Conservation (phyloP, 2,888 invertebrate species). For the Tipula confusa region DNA sequence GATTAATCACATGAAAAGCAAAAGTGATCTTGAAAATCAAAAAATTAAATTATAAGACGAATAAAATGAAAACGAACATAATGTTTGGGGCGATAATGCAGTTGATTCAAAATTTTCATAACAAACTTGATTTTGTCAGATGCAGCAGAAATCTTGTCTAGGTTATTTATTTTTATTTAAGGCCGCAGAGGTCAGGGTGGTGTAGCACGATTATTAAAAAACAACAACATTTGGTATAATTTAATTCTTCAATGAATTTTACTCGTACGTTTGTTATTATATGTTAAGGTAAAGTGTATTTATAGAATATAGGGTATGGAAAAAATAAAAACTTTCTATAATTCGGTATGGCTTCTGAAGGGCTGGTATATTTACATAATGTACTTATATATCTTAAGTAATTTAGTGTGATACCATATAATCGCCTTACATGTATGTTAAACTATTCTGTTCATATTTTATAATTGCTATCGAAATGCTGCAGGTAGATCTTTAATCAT, state of each 20-base stretch:
- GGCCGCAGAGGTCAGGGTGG: not conserved
- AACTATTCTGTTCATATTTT: too few relatives aligned
- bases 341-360: not conserved
- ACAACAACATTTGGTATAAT: not conserved
- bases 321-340: not conserved
- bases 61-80: not conserved
- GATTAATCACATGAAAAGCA: conserved; percentile 31
- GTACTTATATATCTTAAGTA: too few relatives aligned
- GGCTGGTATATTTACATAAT: not conserved
- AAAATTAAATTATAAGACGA: not conserved
- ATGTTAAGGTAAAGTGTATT: not conserved
- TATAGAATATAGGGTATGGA: not conserved
- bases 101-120: too few relatives aligned
- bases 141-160: not conserved
- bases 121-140: not conserved
- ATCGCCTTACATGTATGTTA: too few relatives aligned
- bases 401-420: too few relatives aligned
- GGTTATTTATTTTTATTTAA: not conserved
- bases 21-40: conserved; percentile 33
- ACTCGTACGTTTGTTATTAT: too few relatives aligned
- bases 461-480: too few relatives aligned
- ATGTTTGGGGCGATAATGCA: too few relatives aligned
- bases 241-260: not conserved
- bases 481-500: too few relatives aligned
- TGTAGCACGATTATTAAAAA: not conserved